Conservation (phyloP, 2,888 invertebrate genomes). For the Agrotis exclamationis region DNA sequence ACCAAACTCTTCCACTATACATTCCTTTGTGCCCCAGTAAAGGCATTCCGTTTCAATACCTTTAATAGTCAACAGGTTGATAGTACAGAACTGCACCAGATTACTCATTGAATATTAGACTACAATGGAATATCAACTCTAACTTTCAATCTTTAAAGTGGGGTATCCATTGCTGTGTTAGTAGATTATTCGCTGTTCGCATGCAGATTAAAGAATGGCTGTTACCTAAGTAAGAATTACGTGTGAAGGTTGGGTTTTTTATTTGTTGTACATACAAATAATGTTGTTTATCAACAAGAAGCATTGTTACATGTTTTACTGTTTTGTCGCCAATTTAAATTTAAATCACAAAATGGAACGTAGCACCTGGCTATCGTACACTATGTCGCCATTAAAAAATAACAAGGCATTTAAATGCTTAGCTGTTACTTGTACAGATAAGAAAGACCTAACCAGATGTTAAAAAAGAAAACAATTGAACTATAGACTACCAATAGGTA, state of each 20-base stretch:
- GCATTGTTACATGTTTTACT: slow-evolving; percentile 20
- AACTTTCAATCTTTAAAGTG: background rate
- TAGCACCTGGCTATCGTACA: slow-evolving; percentile 1
- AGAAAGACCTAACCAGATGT: no score
- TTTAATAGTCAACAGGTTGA: slow-evolving; percentile 64
- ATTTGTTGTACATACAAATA: slow-evolving; percentile 20
- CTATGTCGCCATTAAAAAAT: background rate
- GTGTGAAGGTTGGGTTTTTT: slow-evolving; percentile 50
- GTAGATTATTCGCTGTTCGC: slow-evolving; percentile 41
- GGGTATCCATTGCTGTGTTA: slow-evolving; percentile 8
- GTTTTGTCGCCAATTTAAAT: slow-evolving; percentile 1
- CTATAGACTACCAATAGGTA: no score
- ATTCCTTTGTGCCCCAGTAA: slow-evolving; percentile 69
- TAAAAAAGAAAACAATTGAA: no score
- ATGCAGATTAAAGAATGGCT: slow-evolving; percentile 50
- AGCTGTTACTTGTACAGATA: no score
- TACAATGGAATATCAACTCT: slow-evolving; percentile 38
- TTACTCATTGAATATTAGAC: slow-evolving; percentile 55
- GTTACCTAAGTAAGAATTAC: slow-evolving; percentile 55
- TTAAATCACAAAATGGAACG: background rate
- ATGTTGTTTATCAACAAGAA: background rate
- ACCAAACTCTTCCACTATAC: slow-evolving; percentile 17
- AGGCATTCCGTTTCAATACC: slow-evolving; percentile 61
- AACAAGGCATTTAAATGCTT: no score
- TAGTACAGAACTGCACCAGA: slow-evolving; percentile 63